Evolutionary conservation across 2,113 vertebrate genomes (phyloP), one percentile per base, ranked within the genome.

Genomic region (Onychostruthus taczanowskii): DNA sequence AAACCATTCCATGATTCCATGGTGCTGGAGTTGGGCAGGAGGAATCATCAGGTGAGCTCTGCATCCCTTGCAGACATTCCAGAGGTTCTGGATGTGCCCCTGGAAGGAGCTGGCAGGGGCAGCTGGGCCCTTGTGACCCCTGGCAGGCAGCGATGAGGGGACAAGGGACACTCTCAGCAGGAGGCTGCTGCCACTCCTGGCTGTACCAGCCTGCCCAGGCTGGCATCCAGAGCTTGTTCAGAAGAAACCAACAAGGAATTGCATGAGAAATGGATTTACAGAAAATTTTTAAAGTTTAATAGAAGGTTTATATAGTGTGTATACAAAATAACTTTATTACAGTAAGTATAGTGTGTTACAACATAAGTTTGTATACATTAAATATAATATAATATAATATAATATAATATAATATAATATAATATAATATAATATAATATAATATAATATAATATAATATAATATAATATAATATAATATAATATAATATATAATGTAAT

Each of bases 151-250:
- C 4, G 41, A 15, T 39, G 68, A 80, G 55, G 86, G 69, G 64
- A 70, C 81, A 94, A 49, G 77, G 55, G 90, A 70, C 55, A 16
- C 78, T 89, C 92, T 87, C 95, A 94, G 92, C 95, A 53, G 46
- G 92, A 84, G 46, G 13, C 44, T 88, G 95, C 82, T 83, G 85
- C 91, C 93, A 79, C 81, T 72, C 16, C 61, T 80, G 87, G 78
- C 87, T 85, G 47, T 70, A 12, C 61, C 75, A 94, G 56, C 47
- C 91, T 62, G 69, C 52, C 67, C 10, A 20, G 85, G 70, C 66
- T 58, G 47, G 11, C 43, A 72, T 43, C 82, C 94, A 79, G 78
- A 55, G 52, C 52, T 46, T 26, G 3, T 15, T 39, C 5, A 1
- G 43, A 28, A 63, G 74, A 22, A 91, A 24, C 56, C 82, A 70